These are phyloP conservation scores for Amphipyra berbera DNA, from an alignment of 2,888 invertebrate species.

Conservation along the genomic window DNA sequence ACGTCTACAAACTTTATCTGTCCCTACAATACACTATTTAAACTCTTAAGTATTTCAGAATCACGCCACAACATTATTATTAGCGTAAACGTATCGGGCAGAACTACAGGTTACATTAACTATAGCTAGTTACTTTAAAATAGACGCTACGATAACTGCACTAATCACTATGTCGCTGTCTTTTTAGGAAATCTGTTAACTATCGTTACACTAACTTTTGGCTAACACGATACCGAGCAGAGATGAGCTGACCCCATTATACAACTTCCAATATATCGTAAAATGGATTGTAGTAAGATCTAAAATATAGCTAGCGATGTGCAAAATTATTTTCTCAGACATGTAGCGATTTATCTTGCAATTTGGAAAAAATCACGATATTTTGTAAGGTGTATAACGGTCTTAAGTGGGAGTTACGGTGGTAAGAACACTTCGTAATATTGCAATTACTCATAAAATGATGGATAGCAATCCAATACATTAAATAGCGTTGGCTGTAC, in stretches of 20 bases:
- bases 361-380: slow-evolving; percentile 3
- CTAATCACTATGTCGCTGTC: slow-evolving; percentile 76
- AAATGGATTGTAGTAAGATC: background rate
- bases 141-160: slow-evolving; percentile 64
- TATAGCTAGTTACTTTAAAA: slow-evolving; percentile 55
- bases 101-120: slow-evolving; percentile 51
- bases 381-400: slow-evolving; percentile 6
- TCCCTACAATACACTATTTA: too few species aligned
- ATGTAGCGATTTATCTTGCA: background rate
- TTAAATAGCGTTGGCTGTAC: too few species aligned
- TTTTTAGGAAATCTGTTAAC: slow-evolving; percentile 69
- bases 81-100: slow-evolving; percentile 57
- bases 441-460: background rate
- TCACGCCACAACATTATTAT: slow-evolving; percentile 52
- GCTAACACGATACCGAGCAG: slow-evolving; percentile 19
- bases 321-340: background rate
- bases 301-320: slow-evolving; percentile 1
- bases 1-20: too few species aligned
- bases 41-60: slow-evolving; percentile 8
- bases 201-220: slow-evolving; percentile 58
- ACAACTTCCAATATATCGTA: slow-evolving; percentile 12
- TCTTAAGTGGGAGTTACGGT: slow-evolving; percentile 25
- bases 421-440: background rate
- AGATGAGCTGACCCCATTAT: slow-evolving; percentile 1
- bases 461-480: background rate